Evolutionary conservation across 2,113 vertebrate genomes (phyloP).

Genomic region (Nycticebus coucang): DNA sequence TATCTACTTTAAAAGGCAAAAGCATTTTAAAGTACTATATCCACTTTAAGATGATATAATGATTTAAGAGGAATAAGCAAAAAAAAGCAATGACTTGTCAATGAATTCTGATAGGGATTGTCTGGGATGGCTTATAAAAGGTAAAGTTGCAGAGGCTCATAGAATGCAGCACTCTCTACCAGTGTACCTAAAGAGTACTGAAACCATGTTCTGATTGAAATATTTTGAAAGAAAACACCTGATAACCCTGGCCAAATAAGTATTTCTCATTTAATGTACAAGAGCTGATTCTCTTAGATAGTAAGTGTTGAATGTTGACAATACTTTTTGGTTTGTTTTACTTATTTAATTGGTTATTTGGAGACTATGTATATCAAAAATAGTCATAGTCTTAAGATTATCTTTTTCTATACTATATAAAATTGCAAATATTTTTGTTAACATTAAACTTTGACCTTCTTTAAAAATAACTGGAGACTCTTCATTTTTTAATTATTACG

Average conservation of each 20-base stretch:
- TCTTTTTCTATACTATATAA: neutral
- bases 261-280: neutral
- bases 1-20: neutral
- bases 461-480: slow-evolving; percentile 11
- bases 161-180: neutral
- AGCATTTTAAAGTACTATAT: neutral
- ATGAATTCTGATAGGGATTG: neutral
- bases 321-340: neutral
- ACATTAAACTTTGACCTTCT: neutral
- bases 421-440: neutral
- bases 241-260: neutral
- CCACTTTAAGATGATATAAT: neutral
- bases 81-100: neutral
- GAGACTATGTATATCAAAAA: neutral
- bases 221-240: neutral
- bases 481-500: neutral
- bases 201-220: neutral
- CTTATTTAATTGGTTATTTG: neutral
- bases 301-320: neutral
- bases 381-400: neutral
- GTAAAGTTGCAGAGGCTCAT: neutral
- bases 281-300: neutral
- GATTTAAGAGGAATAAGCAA: neutral
- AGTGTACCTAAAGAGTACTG: neutral
- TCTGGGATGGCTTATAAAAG: neutral